Conservation (phyloP, 1,140 invertebrate genomes). For the Nephila pilipes region DNA sequence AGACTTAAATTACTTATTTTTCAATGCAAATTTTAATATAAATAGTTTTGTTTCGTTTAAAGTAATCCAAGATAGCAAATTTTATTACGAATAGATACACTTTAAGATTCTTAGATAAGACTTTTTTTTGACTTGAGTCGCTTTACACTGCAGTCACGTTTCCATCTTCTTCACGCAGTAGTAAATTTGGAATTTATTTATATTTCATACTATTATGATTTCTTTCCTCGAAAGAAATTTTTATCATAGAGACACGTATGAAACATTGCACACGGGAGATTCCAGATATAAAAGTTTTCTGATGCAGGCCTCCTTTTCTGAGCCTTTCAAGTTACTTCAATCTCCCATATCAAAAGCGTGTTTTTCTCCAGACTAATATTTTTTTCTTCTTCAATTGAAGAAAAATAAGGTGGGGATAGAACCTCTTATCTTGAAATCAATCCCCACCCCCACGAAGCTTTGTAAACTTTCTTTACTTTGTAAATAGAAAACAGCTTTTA, state of each 20-base stretch:
- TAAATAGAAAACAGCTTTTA: conserved; percentile 42
- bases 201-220: conserved; percentile 23
- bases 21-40: too few species aligned
- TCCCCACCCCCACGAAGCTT: conserved; percentile 31
- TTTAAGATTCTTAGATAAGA: too few species aligned
- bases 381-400: conserved; percentile 11
- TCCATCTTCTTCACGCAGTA: neutral
- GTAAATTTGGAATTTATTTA: conserved; percentile 25
- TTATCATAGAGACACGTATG: conserved; percentile 8
- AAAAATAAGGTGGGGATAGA: conserved; percentile 41
- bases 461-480: conserved; percentile 39
- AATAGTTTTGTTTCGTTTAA: too few species aligned
- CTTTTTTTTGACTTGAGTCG: neutral
- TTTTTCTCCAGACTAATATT: conserved; percentile 27
- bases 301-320: neutral
- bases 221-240: neutral
- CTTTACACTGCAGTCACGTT: neutral
- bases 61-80: too few species aligned
- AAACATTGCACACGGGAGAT: conserved; percentile 18
- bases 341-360: conserved; percentile 11
- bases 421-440: conserved; percentile 38
- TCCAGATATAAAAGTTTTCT: conserved; percentile 16
- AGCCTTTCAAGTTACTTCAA: conserved; percentile 10
- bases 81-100: too few species aligned
- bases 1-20: too few species aligned